Evolutionary conservation across 1,140 invertebrate species (phyloP), one percentile per base, ranked within the genome.

Genomic region (Pachypsylla venusta): DNA sequence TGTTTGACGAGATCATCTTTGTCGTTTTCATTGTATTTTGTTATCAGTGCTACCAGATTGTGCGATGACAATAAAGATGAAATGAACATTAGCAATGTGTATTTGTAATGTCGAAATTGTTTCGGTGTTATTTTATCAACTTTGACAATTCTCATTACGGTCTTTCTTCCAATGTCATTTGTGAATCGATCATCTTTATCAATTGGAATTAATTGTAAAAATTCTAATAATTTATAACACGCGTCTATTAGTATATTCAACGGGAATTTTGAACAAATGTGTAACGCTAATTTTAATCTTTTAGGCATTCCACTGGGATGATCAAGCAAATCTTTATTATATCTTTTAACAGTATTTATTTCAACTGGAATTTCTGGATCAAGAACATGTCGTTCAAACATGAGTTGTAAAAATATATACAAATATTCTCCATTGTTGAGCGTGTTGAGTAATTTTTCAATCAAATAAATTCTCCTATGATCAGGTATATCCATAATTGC

Each of bases 401-500:
- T 72, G 3, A 89, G 67, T 42, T 80, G 72, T n/a, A 86, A 72
- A 66, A 87, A 87, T 5, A 84, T 73, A 79, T 89, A 87, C 1
- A 96, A 73, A 70, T 87, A 81, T 27, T 83, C 73, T 26, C 81
- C 74, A 1, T 79, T 72, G 28, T 80, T 77, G 1, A 95, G 70
- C 1, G 87, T 82, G 27, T 79, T 73, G 2, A 95, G 70, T 0
- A 96, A 71, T 62, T 90, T 88, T 2, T 76, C 77, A 62, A 93
- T 93, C 1, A 96, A 69, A 0, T 84, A 82, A 25, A 85, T 70
- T 35, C 89, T 74, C 39, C 93, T 77, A 73, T 97, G 93, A 65
- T 87, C 82, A 0, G 93, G 92, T 53, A 97, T 88, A 72, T 96
- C 89, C 1, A 87, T 75, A 20, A 93, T 76, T 1, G 89, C 87